Percentiles rank a stretch among this genome's conserved stretches.
Conservation (phyloP, 1,140 invertebrate species). For the Onthophagus taurus region DNA sequence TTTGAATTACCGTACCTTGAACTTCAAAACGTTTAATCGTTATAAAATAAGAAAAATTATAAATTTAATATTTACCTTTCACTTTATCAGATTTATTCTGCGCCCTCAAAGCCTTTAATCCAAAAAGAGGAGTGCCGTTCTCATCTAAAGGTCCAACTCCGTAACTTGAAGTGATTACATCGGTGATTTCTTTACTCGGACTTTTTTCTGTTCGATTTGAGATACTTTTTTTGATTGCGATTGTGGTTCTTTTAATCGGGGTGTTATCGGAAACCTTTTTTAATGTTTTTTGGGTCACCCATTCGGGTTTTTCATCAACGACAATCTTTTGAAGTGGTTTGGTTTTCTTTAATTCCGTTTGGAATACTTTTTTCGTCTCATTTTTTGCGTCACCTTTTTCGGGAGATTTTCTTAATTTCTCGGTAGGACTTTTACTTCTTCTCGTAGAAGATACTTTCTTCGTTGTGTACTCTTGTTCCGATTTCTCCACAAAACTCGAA, state of each 20-base stretch:
- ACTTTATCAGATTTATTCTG: constrained; percentile 47
- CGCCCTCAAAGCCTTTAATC: constrained; percentile 59
- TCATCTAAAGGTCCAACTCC: constrained; percentile 72
- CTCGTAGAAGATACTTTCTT: constrained; percentile 9
- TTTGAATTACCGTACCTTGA: constrained; percentile 53
- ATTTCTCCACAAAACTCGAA: background rate
- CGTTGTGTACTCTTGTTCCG: background rate
- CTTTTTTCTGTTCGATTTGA: constrained; percentile 18
- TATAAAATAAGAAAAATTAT: background rate
- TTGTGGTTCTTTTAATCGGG: constrained; percentile 7
- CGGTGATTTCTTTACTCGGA: constrained; percentile 37
- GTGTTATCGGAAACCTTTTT: constrained; percentile 24
- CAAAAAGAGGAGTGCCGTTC: constrained; percentile 65
- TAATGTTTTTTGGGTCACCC: constrained; percentile 31
- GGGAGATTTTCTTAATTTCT: background rate
- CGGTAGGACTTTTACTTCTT: background rate
- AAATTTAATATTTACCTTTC: constrained; percentile 35
- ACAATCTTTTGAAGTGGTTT: constrained; percentile 20
- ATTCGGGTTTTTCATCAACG: constrained; percentile 29
- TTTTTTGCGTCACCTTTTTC: background rate
- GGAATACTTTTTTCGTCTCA: constrained; percentile 3
- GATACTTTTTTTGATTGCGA: constrained; percentile 22
- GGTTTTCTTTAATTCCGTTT: constrained; percentile 25
- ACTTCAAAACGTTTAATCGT: constrained; percentile 37
- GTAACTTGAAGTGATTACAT: constrained; percentile 69